Base-by-base conservation (phyloP, 2,797 vertebrate species). In the Girardinus metallicus region DNA sequence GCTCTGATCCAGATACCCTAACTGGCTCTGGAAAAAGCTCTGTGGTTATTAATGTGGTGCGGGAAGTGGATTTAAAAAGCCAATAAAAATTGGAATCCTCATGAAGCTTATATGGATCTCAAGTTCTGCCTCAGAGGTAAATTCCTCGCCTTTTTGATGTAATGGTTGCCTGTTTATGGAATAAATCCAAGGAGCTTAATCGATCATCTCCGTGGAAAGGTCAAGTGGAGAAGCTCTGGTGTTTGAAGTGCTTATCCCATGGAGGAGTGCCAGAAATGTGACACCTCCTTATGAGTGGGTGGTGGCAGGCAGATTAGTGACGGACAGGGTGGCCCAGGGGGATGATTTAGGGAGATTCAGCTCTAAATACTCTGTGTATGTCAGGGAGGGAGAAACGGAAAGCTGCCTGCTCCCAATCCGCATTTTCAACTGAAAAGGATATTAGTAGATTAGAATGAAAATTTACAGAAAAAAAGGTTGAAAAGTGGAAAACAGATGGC, bases 181-280 rank as follows among this genome's bases (percentile, higher is more conserved):
- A 94, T 93, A 92, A 94, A 94, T 94, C 92, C 93, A 92, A 85
- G 86, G 75, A 87, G 93, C 86, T 93, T 88, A 95, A 94, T 95
- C 90, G 91, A 96, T 94, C 89, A 94, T 94, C 92, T 94, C 89
- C 73, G 57, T 86, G 90, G 90, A 95, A 94, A 95, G 94, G 94
- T 95, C 93, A 95, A 91, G 92, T 90, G 90, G 89, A 93, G 93
- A 93, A 87, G 92, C 90, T 86, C 57, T 92, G 85, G 89, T 91
- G 93, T 95, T 94, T 94, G 92, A 94, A 94, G 93, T 93, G 91
- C 92, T 95, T 94, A 94, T 93, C 91, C 93, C 72, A 0, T 85
- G 89, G 89, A 93, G 85, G 86, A 91, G 90, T 78, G 92, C 90
- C 92, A 93, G 94, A 95, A 95, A 95, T 94, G 92, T 92, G 94